phyloP scores from a whole-genome alignment of 2,797 vertebrate genomes.

The Oryzias dopingdopingensis region DNA sequence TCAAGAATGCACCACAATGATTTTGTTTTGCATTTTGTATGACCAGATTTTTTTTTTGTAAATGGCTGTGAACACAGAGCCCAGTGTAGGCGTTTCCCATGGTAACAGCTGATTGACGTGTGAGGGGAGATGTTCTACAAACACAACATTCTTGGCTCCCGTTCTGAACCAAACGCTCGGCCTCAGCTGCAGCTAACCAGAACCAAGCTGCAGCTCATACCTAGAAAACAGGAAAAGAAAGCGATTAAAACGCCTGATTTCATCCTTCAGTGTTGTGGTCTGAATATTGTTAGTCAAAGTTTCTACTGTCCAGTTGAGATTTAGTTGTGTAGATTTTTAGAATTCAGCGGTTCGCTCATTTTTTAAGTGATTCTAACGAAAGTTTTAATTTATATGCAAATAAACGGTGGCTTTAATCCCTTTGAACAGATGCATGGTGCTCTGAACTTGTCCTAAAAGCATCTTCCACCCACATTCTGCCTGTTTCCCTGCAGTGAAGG shows the following conservation, averaged over 20 bases:
- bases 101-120: slow-evolving; percentile 7
- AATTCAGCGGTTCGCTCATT: neutral
- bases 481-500: slow-evolving; percentile 85
- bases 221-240: neutral
- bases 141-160: neutral
- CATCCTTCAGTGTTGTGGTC: neutral
- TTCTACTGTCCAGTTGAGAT: too few relatives aligned
- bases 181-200: neutral
- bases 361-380: slow-evolving; percentile 4
- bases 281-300: neutral
- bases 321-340: neutral
- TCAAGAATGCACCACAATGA: slow-evolving; percentile 1
- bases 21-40: neutral
- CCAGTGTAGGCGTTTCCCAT: slow-evolving; percentile 3
- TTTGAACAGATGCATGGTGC: neutral
- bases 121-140: slow-evolving; percentile 9
- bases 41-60: neutral
- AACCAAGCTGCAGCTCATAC: neutral
- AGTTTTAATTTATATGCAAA: neutral
- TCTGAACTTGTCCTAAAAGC: slow-evolving; percentile 15
- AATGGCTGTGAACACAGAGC: slow-evolving; percentile 3
- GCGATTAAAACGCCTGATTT: neutral
- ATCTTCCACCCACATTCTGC: slow-evolving; percentile 19
- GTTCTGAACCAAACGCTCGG: neutral
- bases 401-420: slow-evolving; percentile 15